phyloP scores from a whole-genome alignment of 2,113 vertebrate species.

The Alosa alosa region DNA sequence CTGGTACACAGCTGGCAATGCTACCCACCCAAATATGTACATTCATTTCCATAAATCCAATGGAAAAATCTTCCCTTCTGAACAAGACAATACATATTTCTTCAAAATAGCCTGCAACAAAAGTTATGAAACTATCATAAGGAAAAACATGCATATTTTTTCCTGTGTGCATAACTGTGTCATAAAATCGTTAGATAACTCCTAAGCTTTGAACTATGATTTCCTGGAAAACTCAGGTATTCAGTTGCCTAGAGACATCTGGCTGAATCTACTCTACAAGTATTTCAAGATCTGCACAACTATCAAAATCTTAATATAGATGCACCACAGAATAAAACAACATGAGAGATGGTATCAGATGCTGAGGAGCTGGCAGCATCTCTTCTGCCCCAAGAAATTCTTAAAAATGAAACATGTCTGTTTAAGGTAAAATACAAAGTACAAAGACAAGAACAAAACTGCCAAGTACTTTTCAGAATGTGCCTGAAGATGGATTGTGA shows the following conservation, averaged over 20 bases:
- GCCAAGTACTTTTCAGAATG: background rate
- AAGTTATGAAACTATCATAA: background rate
- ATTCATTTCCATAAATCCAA: background rate
- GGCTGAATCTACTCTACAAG: background rate
- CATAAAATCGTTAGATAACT: background rate
- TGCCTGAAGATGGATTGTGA: background rate
- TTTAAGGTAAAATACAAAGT: background rate
- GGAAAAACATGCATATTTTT: background rate
- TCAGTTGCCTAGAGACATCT: background rate
- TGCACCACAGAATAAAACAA: background rate
- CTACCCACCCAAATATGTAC: background rate
- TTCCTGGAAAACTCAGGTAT: conserved; percentile 3
- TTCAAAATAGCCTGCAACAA: background rate
- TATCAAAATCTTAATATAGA: background rate
- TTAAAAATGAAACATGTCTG: background rate
- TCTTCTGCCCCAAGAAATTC: background rate
- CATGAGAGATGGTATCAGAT: background rate
- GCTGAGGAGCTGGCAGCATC: background rate
- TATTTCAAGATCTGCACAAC: background rate
- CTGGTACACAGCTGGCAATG: background rate
- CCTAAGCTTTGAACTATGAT: background rate
- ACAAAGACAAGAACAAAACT: background rate
- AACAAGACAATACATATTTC: background rate
- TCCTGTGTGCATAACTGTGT: background rate
- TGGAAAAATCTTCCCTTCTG: background rate